Evolutionary conservation across 2,113 vertebrate species (phyloP).

Genomic region (Erpornis zantholeuca): DNA sequence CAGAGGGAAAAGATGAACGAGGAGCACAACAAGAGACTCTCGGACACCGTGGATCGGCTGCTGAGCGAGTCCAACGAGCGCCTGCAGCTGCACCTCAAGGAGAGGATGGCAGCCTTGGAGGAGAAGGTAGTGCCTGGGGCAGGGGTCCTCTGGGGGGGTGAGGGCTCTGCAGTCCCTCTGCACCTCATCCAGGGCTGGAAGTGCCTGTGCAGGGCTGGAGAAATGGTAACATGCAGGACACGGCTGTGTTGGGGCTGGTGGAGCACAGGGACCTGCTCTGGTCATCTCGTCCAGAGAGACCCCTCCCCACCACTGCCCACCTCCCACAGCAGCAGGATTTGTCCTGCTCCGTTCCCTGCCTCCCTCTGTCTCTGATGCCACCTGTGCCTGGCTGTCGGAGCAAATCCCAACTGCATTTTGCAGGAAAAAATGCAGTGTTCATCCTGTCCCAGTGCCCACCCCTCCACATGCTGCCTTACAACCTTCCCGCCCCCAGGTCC

Average conservation of each 20-base stretch:
- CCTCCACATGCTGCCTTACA: background rate
- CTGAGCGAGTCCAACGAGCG: constrained; percentile 94
- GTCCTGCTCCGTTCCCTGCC: background rate
- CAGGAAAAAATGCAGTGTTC: background rate
- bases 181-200: background rate
- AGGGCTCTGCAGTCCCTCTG: background rate
- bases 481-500: background rate
- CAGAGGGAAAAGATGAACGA: constrained; percentile 98
- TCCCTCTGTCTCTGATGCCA: background rate
- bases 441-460: background rate
- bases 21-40: constrained; percentile 94
- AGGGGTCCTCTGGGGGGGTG: background rate
- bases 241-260: background rate
- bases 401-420: background rate
- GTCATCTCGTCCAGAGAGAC: rapidly evolving
- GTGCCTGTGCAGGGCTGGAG: background rate
- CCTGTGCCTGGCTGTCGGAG: rapidly evolving
- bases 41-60: constrained; percentile 92
- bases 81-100: constrained; percentile 94
- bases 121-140: constrained; percentile 80
- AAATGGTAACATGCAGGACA: background rate
- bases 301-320: background rate
- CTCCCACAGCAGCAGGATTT: background rate
- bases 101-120: constrained; percentile 93
- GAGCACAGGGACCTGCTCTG: background rate